These are phyloP conservation scores for Conus betulinus DNA, from an alignment of 1,140 invertebrate species.

Conservation along the genomic window DNA sequence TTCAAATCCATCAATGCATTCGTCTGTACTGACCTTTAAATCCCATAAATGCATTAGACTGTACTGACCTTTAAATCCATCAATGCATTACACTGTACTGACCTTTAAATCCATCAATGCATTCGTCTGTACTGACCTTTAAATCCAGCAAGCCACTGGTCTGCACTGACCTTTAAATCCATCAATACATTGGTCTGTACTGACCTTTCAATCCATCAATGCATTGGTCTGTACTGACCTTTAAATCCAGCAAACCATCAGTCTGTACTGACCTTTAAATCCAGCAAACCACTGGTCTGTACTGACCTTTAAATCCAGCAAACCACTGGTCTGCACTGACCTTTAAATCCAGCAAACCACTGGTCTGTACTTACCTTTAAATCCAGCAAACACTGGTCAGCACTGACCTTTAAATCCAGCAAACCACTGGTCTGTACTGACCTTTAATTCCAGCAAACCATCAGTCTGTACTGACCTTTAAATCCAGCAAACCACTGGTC, in stretches of 20 bases:
- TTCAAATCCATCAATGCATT: constrained; percentile 92
- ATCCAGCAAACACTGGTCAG: constrained; percentile 89
- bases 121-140: constrained; percentile 81
- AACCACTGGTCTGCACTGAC: constrained; percentile 91
- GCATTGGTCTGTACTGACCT: constrained; percentile 92
- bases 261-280: constrained; percentile 95
- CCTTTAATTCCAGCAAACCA: constrained; percentile 89
- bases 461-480: constrained; percentile 90
- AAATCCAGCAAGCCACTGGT: constrained; percentile 92
- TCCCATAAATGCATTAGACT: constrained; percentile 92
- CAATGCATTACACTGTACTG: constrained; percentile 92
- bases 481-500: constrained; percentile 90
- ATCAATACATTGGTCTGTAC: constrained; percentile 94
- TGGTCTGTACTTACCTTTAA: constrained; percentile 85
- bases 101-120: constrained; percentile 95
- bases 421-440: constrained; percentile 94
- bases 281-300: too few species aligned
- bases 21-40: constrained; percentile 86
- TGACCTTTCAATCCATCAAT: constrained; percentile 88
- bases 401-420: constrained; percentile 90
- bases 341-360: constrained; percentile 91
- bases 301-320: constrained; percentile 84
- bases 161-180: constrained; percentile 88
- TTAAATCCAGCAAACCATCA: constrained; percentile 92
- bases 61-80: constrained; percentile 90